phyloP scores from a whole-genome alignment of 2,113 vertebrate genomes.

The Rhinolophus sinicus region DNA sequence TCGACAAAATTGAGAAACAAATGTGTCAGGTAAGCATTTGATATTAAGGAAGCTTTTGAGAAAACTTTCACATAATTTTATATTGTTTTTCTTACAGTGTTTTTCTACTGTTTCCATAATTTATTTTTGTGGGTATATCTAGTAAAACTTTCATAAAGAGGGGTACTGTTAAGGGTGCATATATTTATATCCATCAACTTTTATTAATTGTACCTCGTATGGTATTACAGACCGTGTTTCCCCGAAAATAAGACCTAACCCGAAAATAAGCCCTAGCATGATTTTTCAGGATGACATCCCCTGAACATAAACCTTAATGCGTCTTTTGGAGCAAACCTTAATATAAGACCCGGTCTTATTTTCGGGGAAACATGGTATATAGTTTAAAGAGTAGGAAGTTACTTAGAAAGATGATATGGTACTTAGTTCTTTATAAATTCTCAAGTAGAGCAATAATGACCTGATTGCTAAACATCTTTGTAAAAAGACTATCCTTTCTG shows the following conservation, averaged over 20 bases:
- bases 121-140: not conserved
- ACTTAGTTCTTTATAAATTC: slow-evolving; percentile 24
- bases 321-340: no score
- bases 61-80: not conserved
- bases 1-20: slow-evolving; percentile 85
- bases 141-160: not conserved
- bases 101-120: not conserved
- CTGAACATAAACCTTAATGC: no score
- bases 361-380: not conserved
- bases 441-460: not conserved
- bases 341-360: no score
- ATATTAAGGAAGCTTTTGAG: slow-evolving; percentile 25
- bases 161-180: not conserved
- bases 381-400: not conserved
- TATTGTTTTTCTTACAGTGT: not conserved
- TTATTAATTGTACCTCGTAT: not conserved
- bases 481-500: not conserved
- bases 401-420: slow-evolving; percentile 5
- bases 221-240: not conserved
- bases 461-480: not conserved
- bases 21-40: slow-evolving; percentile 85
- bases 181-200: not conserved
- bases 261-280: no score
- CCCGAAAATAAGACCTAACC: no score
- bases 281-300: no score